phyloP scores from a whole-genome alignment of 2,797 vertebrate genomes.

The Rhodeus uyekii region DNA sequence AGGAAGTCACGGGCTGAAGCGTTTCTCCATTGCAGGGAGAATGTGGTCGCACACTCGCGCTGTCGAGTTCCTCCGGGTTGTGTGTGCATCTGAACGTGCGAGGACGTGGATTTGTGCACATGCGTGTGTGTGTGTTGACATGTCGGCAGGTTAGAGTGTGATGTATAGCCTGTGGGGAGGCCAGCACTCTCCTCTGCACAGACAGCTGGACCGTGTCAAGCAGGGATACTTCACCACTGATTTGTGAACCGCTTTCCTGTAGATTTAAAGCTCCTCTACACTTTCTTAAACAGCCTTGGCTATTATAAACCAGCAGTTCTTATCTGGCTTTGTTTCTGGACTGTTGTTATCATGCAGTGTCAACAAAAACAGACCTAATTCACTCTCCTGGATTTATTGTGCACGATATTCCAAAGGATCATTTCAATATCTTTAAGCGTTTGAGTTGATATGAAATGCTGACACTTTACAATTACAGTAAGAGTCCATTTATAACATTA shows the following conservation, averaged over 20 bases:
- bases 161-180: constrained; percentile 38
- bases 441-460: no score
- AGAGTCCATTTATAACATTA: no score
- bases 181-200: constrained; percentile 33
- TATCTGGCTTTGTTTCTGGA: not conserved
- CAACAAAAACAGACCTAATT: not conserved
- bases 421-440: no score
- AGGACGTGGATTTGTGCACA: constrained; percentile 7
- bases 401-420: not conserved
- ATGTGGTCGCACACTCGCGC: constrained; percentile 10
- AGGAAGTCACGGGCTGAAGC: constrained; percentile 12
- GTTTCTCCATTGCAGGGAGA: constrained; percentile 21
- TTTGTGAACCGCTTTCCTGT: constrained; percentile 34
- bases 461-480: no score
- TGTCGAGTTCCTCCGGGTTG: no score
- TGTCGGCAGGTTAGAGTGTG: constrained; percentile 33
- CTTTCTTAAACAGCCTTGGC: constrained; percentile 24
- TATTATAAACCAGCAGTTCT: constrained; percentile 6
- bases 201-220: constrained; percentile 53
- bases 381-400: not conserved
- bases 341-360: constrained; percentile 9
- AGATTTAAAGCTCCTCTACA: not conserved
- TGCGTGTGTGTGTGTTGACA: constrained; percentile 2
- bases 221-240: constrained; percentile 38
- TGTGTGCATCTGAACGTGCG: constrained; percentile 1